Percentiles rank a stretch among this genome's conserved stretches.
These are phyloP conservation scores for Drosophila macrospina DNA, from an alignment of 2,888 invertebrate species.

Conservation along the genomic window DNA sequence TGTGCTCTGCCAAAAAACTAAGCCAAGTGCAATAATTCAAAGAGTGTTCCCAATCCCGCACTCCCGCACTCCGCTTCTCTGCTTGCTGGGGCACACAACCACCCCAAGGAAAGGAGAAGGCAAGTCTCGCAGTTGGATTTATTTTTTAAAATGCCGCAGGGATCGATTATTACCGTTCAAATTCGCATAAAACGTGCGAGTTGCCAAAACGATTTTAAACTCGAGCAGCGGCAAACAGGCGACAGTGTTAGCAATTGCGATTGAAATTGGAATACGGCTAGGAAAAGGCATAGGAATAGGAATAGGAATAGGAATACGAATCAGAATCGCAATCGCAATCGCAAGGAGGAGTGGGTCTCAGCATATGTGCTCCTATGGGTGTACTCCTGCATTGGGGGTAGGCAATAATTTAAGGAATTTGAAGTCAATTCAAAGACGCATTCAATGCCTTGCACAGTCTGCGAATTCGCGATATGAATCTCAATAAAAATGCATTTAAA, in stretches of 20 bases:
- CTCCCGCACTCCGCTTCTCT: background rate
- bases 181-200: constrained; percentile 85
- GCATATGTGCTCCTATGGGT: constrained; percentile 50
- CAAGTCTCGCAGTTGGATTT: constrained; percentile 76
- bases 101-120: constrained; percentile 17
- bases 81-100: background rate
- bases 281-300: background rate
- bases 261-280: constrained; percentile 16
- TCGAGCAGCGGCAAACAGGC: constrained; percentile 33
- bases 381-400: constrained; percentile 38
- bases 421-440: constrained; percentile 81
- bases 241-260: constrained; percentile 33
- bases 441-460: constrained; percentile 61
- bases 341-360: background rate
- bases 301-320: constrained; percentile 1
- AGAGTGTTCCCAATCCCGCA: constrained; percentile 20
- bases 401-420: constrained; percentile 83
- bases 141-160: constrained; percentile 86
- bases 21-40: constrained; percentile 71
- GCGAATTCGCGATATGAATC: constrained; percentile 80
- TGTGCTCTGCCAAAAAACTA: constrained; percentile 47
- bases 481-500: constrained; percentile 84
- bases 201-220: constrained; percentile 81
- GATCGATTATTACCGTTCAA: constrained; percentile 86
- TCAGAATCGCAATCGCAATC: constrained; percentile 1